Evolutionary conservation across 2,797 vertebrate species (phyloP).

Genomic region (Argyrosomus regius): DNA sequence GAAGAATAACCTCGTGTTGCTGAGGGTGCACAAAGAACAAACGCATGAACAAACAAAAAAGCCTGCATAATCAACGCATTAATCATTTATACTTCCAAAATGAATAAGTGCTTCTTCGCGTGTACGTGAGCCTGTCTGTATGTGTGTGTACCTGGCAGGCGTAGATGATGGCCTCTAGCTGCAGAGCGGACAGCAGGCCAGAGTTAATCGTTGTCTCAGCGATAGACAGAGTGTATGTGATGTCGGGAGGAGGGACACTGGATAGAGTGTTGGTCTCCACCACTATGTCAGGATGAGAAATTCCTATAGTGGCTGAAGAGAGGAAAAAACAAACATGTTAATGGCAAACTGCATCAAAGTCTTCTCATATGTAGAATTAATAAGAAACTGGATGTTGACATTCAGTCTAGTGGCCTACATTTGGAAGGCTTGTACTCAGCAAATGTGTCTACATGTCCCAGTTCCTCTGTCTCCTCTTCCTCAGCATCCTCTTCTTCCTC

Average conservation of each 20-base stretch:
- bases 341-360: neutral
- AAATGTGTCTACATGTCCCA: conserved; percentile 96
- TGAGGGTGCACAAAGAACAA: conserved; percentile 60
- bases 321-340: neutral
- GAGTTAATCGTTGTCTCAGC: conserved; percentile 81
- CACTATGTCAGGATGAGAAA: conserved; percentile 96
- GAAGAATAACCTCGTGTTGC: conserved; percentile 98
- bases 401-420: conserved; percentile 83
- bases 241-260: conserved; percentile 96
- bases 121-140: neutral
- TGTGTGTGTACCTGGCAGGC: conserved; percentile 92
- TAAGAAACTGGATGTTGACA: conserved; percentile 13
- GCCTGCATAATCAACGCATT: neutral
- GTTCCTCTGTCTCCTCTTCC: conserved; percentile 94
- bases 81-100: conserved; percentile 4
- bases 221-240: conserved; percentile 93
- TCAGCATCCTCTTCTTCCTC: conserved; percentile 95
- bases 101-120: neutral
- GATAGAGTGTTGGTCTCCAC: conserved; percentile 98
- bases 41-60: conserved; percentile 14
- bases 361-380: neutral
- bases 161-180: conserved; percentile 97
- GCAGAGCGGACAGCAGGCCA: conserved; percentile 93
- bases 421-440: conserved; percentile 96
- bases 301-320: conserved; percentile 92